A percentile compares a stretch with the other conserved stretches of the same genome.
These are phyloP conservation scores for Sebastes variabilis DNA, from an alignment of 2,797 vertebrate species.

Conservation along the genomic window DNA sequence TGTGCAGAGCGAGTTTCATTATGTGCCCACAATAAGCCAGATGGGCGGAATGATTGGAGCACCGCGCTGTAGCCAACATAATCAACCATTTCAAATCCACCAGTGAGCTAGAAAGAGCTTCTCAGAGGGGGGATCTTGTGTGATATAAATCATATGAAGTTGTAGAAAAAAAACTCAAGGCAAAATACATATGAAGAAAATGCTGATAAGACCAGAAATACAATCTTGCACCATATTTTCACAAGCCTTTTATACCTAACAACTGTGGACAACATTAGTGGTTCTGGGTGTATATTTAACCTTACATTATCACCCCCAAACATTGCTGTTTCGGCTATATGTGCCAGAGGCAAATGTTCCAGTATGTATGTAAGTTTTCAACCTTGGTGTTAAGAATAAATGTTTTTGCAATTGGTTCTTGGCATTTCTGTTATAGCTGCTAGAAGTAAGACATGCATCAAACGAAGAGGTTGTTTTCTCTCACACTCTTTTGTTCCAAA, in stretches of 20 bases:
- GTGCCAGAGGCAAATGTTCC: not conserved
- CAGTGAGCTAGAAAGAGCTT: constrained; percentile 59
- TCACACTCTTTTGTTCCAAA: no score
- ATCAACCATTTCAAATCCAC: constrained; percentile 64
- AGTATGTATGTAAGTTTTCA: constrained; percentile 3
- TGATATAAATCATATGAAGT: constrained; percentile 24
- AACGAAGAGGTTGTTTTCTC: no score
- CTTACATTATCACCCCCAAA: not conserved
- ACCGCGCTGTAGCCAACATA: constrained; percentile 46
- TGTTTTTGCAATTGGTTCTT: constrained; percentile 1
- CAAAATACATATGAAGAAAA: not conserved
- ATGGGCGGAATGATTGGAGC: constrained; percentile 51
- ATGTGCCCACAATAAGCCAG: constrained; percentile 35
- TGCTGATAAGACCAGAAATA: not conserved
- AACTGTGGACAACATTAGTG: not conserved
- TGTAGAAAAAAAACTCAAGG: not conserved
- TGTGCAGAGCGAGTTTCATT: constrained; percentile 40
- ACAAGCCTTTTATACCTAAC: not conserved
- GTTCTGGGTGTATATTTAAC: not conserved
- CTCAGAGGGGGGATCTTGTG: not conserved
- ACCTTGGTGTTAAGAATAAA: not conserved
- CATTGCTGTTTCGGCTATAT: not conserved
- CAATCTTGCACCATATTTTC: not conserved
- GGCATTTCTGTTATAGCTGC: not conserved
- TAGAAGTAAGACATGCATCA: not conserved